These are phyloP conservation scores for Hypotaenidia okinawae DNA, from an alignment of 2,797 vertebrate species.

Conservation along the genomic window DNA sequence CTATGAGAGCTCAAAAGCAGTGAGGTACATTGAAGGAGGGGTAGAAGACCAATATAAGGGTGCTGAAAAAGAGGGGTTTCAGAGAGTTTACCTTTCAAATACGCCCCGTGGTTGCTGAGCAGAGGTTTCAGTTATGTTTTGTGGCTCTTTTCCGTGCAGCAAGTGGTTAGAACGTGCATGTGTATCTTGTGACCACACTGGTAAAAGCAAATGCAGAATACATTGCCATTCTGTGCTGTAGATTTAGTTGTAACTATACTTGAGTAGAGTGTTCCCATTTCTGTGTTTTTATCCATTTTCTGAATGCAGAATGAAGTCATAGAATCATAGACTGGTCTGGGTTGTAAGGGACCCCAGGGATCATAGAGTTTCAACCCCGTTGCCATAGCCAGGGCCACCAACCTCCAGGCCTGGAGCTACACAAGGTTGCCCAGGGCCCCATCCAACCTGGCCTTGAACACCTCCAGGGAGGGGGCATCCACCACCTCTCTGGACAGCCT, in stretches of 20 bases:
- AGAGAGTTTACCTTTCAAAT: neutral
- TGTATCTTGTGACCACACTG: rapidly evolving
- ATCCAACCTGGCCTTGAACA: too few relatives aligned
- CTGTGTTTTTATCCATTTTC: neutral
- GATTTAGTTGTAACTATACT: neutral
- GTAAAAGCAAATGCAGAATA: neutral
- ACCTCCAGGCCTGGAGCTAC: too few relatives aligned
- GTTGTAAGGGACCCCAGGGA: too few relatives aligned
- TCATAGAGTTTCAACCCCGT: too few relatives aligned
- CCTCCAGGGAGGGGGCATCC: too few relatives aligned
- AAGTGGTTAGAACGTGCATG: rapidly evolving
- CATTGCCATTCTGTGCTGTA: rapidly evolving
- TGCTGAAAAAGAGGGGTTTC: neutral
- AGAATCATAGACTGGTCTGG: too few relatives aligned
- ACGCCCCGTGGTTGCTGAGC: neutral
- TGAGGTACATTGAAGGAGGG: neutral
- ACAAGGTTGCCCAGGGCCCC: too few relatives aligned
- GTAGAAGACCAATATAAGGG: neutral
- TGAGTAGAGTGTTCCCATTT: neutral
- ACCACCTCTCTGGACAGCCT: too few relatives aligned
- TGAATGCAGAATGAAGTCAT: neutral
- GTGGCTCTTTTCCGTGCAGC: neutral
- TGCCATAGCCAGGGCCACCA: too few relatives aligned
- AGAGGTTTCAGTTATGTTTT: neutral
- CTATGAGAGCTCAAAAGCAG: neutral